These are phyloP conservation scores for Prunella fulvescens DNA, from an alignment of 2,113 vertebrate genomes.

Conservation along the genomic window DNA sequence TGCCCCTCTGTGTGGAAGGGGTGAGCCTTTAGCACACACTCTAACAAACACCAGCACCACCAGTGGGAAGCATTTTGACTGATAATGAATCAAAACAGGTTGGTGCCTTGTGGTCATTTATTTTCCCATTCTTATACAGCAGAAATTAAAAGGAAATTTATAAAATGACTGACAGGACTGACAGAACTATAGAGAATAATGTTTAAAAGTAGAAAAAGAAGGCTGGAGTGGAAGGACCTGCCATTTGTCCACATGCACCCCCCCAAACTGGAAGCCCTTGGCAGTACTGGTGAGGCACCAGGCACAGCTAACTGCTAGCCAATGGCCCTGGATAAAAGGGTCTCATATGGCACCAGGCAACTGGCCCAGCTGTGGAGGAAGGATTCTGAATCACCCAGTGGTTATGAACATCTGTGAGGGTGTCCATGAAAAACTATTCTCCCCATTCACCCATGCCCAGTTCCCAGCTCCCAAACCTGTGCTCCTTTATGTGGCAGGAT, in stretches of 20 bases:
- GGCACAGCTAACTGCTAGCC: neutral
- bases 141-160: neutral
- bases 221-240: neutral
- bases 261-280: neutral
- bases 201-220: neutral
- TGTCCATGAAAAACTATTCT: neutral
- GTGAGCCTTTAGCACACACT: neutral
- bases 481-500: neutral
- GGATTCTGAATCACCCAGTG: neutral
- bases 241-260: neutral
- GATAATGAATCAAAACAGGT: neutral
- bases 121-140: neutral
- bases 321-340: neutral
- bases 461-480: neutral
- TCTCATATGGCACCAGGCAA: neutral
- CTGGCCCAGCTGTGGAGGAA: neutral
- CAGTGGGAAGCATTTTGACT: neutral
- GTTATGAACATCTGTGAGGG: neutral
- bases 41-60: neutral
- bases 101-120: neutral
- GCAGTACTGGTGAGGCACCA: neutral
- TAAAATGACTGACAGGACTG: neutral
- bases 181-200: neutral
- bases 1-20: fast-evolving
- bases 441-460: neutral